Evolutionary conservation across 2,797 vertebrate species (phyloP).

Genomic region (Anisognathus igniventris): DNA sequence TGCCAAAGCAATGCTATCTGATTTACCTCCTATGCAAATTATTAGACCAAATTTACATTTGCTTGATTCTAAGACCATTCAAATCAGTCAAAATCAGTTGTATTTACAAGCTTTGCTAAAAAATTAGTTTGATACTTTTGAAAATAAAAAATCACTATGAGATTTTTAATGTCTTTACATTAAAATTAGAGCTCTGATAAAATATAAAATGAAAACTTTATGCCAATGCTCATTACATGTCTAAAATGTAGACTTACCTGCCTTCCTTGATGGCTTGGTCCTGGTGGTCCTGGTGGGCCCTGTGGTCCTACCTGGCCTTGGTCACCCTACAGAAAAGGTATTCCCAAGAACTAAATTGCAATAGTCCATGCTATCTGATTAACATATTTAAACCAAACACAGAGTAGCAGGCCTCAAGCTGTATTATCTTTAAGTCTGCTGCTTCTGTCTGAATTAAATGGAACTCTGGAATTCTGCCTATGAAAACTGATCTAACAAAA

Average conservation of each 20-base stretch:
- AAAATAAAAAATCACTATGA: not conserved
- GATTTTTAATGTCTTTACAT: not conserved
- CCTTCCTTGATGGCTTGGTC: constrained; percentile 80
- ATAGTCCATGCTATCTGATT: not conserved
- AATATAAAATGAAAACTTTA: not conserved
- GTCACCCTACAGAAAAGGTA: constrained; percentile 75
- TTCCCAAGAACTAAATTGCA: not conserved
- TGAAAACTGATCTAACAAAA: not conserved
- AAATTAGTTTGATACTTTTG: not conserved
- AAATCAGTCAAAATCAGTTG: not conserved
- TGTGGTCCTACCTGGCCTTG: constrained; percentile 74
- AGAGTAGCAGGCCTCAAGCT: not conserved
- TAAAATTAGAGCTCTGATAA: not conserved
- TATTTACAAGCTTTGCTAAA: not conserved
- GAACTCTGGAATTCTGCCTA: not conserved
- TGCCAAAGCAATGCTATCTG: not conserved
- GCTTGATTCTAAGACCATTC: not conserved
- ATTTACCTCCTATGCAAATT: not conserved
- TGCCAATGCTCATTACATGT: not conserved
- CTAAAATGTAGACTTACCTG: constrained; percentile 68
- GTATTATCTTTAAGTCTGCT: not conserved
- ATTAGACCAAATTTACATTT: not conserved
- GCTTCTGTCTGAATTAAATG: not conserved
- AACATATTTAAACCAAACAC: not conserved
- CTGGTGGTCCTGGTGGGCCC: constrained; percentile 78